phyloP scores from a whole-genome alignment of 1,140 invertebrate species.

The Lerema accius region DNA sequence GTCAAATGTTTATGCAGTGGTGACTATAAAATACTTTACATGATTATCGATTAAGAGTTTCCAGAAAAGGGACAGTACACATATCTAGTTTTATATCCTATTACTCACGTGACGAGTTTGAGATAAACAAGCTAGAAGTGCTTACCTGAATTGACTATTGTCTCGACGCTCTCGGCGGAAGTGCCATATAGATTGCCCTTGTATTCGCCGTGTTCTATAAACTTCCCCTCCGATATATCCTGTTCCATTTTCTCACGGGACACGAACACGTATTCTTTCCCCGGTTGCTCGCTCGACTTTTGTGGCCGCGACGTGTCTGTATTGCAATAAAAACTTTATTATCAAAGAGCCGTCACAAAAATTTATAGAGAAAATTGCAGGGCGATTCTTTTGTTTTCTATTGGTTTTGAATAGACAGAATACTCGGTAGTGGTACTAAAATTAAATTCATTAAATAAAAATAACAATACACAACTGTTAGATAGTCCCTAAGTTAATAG shows the following conservation, averaged over 20 bases:
- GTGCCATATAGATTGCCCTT: constrained; percentile 99
- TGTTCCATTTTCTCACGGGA: constrained; percentile 94
- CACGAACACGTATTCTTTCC: constrained; percentile 97
- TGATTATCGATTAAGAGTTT: too few relatives aligned
- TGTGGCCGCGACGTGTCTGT: constrained; percentile 94
- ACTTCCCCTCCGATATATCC: constrained; percentile 94
- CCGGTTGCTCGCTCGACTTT: constrained; percentile 93
- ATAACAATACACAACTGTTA: too few relatives aligned
- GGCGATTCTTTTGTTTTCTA: not conserved
- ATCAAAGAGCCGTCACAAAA: not conserved
- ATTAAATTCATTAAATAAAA: too few relatives aligned
- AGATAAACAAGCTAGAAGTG: too few relatives aligned
- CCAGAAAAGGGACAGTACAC: too few relatives aligned
- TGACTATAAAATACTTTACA: too few relatives aligned
- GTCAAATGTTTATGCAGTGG: too few relatives aligned
- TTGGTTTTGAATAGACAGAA: not conserved
- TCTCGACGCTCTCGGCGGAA: constrained; percentile 93
- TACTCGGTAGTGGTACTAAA: too few relatives aligned
- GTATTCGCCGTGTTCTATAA: constrained; percentile 98
- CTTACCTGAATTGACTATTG: constrained; percentile 93
- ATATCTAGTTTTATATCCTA: too few relatives aligned
- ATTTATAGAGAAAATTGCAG: not conserved
- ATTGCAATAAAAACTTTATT: constrained; percentile 13
- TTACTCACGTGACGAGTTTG: too few relatives aligned
- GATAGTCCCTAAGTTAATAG: too few relatives aligned